Evolutionary conservation across 2,113 vertebrate species (phyloP), one percentile per base, ranked within the genome.

Genomic region (Turdus rufiventris): DNA sequence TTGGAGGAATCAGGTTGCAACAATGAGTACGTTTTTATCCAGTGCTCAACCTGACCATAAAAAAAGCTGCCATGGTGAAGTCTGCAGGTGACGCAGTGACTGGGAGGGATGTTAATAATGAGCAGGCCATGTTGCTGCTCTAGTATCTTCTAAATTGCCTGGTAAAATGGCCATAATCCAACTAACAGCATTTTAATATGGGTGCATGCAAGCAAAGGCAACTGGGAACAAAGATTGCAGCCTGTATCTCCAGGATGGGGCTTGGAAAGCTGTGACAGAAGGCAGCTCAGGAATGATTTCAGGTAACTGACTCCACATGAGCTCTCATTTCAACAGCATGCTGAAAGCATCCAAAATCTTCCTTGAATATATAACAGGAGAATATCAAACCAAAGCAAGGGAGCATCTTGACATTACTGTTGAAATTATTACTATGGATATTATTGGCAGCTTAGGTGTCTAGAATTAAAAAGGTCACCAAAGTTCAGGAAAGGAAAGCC

Each of bases 311-410:
- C 40, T 48, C 78, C 62, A 72, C 74, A 76, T 50, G 82, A 93
- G 66, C 45, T 93, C 70, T 66, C 81, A 75, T 87, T 94, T 87
- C 78, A 90, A 85, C 45, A 91, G 71, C 18, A 13, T 3, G 9
- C 81, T 88, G 78, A 90, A 93, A 93, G 71, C 58, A 83, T 62
- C 62, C 73, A 61, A 68, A 28, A 38, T 74, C 66, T 94, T 91
- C 21, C 85, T 78, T 79, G 92, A 90, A 89, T 89, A 65, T 53
- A n/a, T 91, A 88, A 89, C 45, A 57, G 60, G 16, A 89, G 57
- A 92, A 56, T 78, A 72, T 84, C 21, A 92, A 84, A 93, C 63
- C 84, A 73, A 92, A 81, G 33, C 57, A 93, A 63, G 29, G 21
- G 26, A 91, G 21, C 21, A 48, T 67, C 68, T 91, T 0, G 0